phyloP scores from a whole-genome alignment of 2,113 vertebrate genomes.

The Lipophrys pholis region DNA sequence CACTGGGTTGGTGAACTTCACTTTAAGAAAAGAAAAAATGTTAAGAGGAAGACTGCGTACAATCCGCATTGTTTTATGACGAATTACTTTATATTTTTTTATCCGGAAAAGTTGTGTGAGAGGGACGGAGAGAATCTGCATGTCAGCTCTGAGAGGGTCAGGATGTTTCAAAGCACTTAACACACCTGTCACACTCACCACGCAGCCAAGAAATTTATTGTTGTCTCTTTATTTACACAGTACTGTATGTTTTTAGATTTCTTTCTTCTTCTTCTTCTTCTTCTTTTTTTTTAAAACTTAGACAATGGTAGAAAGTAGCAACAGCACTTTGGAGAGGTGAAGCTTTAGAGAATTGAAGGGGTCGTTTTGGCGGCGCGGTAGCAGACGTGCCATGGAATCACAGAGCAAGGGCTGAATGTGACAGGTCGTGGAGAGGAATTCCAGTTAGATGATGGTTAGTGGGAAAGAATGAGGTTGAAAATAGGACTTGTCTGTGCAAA shows the following conservation, averaged over 20 bases:
- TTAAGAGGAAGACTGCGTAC: slow-evolving; percentile 38
- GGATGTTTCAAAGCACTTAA: slow-evolving; percentile 90
- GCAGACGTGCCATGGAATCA: slow-evolving; percentile 80
- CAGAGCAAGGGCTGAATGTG: slow-evolving; percentile 89
- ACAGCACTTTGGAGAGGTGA: slow-evolving; percentile 88
- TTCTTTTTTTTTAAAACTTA: slow-evolving; percentile 38
- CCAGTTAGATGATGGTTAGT: slow-evolving; percentile 24
- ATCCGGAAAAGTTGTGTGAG: slow-evolving; percentile 43
- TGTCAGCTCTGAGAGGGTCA: slow-evolving; percentile 72
- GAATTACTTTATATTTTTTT: slow-evolving; percentile 53
- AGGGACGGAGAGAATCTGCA: slow-evolving; percentile 48
- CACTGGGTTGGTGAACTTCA: slow-evolving; percentile 59
- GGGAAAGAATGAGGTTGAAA: slow-evolving; percentile 8
- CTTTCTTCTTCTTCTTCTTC: no score
- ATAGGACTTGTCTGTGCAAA: not conserved
- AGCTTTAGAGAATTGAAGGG: slow-evolving; percentile 76
- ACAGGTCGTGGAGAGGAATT: slow-evolving; percentile 82
- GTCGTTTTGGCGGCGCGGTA: slow-evolving; percentile 67
- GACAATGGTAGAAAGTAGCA: slow-evolving; percentile 80
- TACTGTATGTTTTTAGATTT: slow-evolving; percentile 92
- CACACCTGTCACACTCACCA: slow-evolving; percentile 89
- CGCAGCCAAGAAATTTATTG: slow-evolving; percentile 47
- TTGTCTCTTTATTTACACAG: slow-evolving; percentile 87
- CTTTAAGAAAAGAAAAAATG: slow-evolving; percentile 19
- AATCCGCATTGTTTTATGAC: slow-evolving; percentile 44